Conservation (phyloP, 2,888 invertebrate genomes). For the Drosophila antonietae region DNA sequence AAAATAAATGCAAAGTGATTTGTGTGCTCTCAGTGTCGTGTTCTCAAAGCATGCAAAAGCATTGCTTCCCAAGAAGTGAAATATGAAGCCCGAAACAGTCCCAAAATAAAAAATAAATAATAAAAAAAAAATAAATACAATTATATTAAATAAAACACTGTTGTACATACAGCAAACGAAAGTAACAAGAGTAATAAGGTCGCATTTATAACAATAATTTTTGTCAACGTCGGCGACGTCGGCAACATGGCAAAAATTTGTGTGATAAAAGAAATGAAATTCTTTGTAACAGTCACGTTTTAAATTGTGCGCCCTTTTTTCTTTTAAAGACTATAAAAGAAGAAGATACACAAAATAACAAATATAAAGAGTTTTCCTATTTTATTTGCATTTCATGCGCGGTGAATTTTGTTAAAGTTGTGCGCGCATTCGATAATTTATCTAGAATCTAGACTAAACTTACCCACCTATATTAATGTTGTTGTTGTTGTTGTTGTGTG, state of each 20-base stretch:
- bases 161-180: conserved; percentile 69
- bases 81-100: conserved; percentile 29
- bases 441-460: conserved; percentile 28
- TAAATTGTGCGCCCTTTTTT: conserved; percentile 68
- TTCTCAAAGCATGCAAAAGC: conserved; percentile 17
- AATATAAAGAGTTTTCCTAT: conserved; percentile 19
- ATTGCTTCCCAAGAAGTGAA: conserved; percentile 40
- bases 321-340: not conserved
- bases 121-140: not conserved
- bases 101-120: not conserved
- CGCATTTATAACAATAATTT: conserved; percentile 79
- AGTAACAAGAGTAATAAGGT: conserved; percentile 80
- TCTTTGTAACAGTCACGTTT: conserved; percentile 78
- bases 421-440: conserved; percentile 41
- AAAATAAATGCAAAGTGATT: conserved; percentile 13
- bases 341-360: not conserved
- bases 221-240: conserved; percentile 71
- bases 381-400: conserved; percentile 41
- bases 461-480: conserved; percentile 11
- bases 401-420: conserved; percentile 22
- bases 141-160: conserved; percentile 34
- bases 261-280: conserved; percentile 75
- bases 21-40: conserved; percentile 20
- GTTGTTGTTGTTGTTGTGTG: conserved; percentile 33
- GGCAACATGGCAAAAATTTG: conserved; percentile 56